phyloP scores from a whole-genome alignment of 2,888 invertebrate species.

The Sinodicranocentrus sp. region DNA sequence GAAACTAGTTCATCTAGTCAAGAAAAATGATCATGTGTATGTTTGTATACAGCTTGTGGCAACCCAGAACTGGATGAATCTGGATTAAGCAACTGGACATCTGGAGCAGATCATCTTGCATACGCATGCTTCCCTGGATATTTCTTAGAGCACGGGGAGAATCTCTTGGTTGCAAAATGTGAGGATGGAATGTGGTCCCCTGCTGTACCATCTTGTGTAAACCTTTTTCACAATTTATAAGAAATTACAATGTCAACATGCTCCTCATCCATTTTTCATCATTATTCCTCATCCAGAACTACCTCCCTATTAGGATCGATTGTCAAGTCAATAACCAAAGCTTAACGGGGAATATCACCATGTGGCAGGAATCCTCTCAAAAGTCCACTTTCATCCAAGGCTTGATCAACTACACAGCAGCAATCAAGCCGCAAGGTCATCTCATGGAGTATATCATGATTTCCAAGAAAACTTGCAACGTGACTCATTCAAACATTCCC shows the following conservation, averaged over 20 bases:
- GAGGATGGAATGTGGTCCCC: conserved; percentile 68
- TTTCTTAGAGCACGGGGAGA: conserved; percentile 68
- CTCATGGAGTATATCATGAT: conserved; percentile 66
- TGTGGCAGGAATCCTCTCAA: conserved; percentile 67
- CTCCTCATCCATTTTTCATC: no score
- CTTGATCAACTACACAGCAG: conserved; percentile 66
- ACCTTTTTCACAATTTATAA: background rate
- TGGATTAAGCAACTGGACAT: conserved; percentile 73
- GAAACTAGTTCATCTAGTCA: no score
- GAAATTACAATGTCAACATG: no score
- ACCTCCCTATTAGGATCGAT: conserved; percentile 71
- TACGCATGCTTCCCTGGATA: conserved; percentile 74
- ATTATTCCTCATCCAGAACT: conserved; percentile 63
- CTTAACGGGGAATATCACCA: conserved; percentile 67
- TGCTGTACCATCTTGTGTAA: conserved; percentile 72
- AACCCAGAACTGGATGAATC: conserved; percentile 72
- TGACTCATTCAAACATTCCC: conserved; percentile 44
- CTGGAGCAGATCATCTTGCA: conserved; percentile 58
- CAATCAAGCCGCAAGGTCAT: conserved; percentile 72
- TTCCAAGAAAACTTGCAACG: conserved; percentile 69
- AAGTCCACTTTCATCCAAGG: conserved; percentile 69
- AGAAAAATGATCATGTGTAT: background rate
- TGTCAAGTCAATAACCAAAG: conserved; percentile 71
- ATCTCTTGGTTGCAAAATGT: conserved; percentile 66
- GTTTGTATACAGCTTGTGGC: conserved; percentile 69